Evolutionary conservation across 1,140 invertebrate genomes (phyloP), one percentile per base, ranked within the genome.

Genomic region (Coenobita brevimanus): DNA sequence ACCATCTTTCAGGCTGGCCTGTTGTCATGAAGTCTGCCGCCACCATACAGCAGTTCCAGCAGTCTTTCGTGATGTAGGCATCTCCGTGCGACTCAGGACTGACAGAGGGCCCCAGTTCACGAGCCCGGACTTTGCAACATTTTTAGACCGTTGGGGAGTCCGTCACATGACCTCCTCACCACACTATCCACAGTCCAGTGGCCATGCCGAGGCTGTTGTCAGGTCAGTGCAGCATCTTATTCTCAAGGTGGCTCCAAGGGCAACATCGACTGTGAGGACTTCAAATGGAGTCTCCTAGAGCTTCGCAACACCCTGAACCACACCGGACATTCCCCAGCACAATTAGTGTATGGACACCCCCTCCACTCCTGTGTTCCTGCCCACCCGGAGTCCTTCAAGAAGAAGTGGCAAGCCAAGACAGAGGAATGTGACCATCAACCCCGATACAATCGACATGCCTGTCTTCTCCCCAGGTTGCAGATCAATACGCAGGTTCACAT

Each of bases 1-100:
- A 92, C 79, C 89, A 90, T 27, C 91, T 82, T 30, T 90, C 89
- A 13, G 75, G 89, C 13, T 89, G 89, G 84, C 75, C 64, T 78
- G 54, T 87, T 43, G 27, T 82, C 27, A 82, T 62, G 2, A 82
- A 17, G n/a, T 50, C 57, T 41, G 33, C 15, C 38, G 36, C 57
- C 24, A 82, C 79, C 33, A 64, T 82, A n/a, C 17, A 33, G 17
- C 6, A 43, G 33, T 64, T 82, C 60, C 54, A 41, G 24, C 36
- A 30, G 15, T 17, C 57, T 50, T 78, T 46, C n/a, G 75, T 3
- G 75, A 78, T 10, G 3, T 78, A 24, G 43, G 75, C 30, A 46
- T 78, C 24, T 46, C 75, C 24, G n/a, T 78, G 1, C 41, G 43
- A n/a, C 75, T 50, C 3, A 21, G 41, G n/a, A 69, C 2, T 30